Evolutionary conservation across 64 coral and sea anemone species (phyloP).

Genomic region (Acropora tenuis): DNA sequence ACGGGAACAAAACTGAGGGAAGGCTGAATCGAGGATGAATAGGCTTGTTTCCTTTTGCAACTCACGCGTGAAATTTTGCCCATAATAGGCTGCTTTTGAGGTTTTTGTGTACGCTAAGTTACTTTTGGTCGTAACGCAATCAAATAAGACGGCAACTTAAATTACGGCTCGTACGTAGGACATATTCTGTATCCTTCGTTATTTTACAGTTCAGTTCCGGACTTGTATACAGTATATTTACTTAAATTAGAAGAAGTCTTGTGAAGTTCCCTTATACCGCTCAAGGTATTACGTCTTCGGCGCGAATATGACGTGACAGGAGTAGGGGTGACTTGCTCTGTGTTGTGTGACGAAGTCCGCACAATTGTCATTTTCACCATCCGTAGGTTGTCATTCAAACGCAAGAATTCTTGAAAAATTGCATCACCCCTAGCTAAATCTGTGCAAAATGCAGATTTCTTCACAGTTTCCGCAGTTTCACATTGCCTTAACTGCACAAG

Average conservation of each 20-base stretch:
- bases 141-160: background rate
- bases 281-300: conserved; percentile 25
- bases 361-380: conserved; percentile 67
- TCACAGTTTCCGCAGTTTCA: conserved; percentile 10
- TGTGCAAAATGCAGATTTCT: conserved; percentile 54
- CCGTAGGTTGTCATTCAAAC: conserved; percentile 71
- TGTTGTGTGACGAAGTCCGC: conserved; percentile 72
- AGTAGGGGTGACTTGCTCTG: background rate
- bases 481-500: conserved; percentile 75
- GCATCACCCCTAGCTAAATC: conserved; percentile 80
- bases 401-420: conserved; percentile 86
- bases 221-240: conserved; percentile 63
- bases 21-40: too few relatives aligned
- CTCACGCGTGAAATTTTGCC: too few relatives aligned
- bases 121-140: too few relatives aligned
- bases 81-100: too few relatives aligned
- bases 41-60: too few relatives aligned
- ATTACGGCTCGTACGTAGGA: too few relatives aligned
- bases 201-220: conserved; percentile 25
- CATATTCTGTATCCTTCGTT: background rate
- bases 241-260: background rate
- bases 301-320: background rate
- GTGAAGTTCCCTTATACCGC: conserved; percentile 3
- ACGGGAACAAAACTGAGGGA: too few relatives aligned
- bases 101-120: too few relatives aligned